phyloP scores from a whole-genome alignment of 2,113 vertebrate genomes.

The Probosciger aterrimus region DNA sequence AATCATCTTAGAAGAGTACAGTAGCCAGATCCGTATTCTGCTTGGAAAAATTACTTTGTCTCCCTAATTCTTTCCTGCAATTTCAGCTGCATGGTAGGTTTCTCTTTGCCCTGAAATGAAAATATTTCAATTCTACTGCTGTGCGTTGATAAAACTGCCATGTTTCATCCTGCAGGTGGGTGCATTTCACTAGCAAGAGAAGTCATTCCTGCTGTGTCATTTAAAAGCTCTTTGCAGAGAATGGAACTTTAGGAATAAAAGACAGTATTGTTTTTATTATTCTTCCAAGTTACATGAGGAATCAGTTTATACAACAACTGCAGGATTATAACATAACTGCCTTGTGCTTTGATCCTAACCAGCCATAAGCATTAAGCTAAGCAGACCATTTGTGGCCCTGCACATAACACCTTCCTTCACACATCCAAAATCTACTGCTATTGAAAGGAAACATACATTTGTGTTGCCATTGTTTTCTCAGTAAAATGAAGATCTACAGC shows the following conservation, averaged over 20 bases:
- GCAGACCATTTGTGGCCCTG: background rate
- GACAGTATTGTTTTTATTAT: background rate
- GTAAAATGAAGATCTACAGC: background rate
- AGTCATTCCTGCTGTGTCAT: background rate
- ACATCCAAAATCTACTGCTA: background rate
- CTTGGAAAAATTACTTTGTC: background rate
- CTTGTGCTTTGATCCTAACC: background rate
- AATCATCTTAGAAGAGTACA: background rate
- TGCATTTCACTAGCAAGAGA: background rate
- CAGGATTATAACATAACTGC: background rate
- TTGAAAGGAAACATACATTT: background rate
- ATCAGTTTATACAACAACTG: background rate
- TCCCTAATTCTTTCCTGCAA: background rate
- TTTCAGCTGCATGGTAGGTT: background rate
- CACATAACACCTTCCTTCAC: background rate
- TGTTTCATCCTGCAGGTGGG: background rate
- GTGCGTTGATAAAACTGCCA: background rate
- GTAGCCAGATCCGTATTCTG: background rate
- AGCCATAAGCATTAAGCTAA: background rate
- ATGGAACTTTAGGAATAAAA: background rate
- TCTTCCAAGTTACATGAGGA: background rate
- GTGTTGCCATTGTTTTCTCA: background rate
- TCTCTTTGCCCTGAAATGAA: background rate
- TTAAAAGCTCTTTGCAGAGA: background rate
- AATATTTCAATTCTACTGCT: background rate